Evolutionary conservation across 2,797 vertebrate genomes (phyloP).

Genomic region (Pangasius djambal): DNA sequence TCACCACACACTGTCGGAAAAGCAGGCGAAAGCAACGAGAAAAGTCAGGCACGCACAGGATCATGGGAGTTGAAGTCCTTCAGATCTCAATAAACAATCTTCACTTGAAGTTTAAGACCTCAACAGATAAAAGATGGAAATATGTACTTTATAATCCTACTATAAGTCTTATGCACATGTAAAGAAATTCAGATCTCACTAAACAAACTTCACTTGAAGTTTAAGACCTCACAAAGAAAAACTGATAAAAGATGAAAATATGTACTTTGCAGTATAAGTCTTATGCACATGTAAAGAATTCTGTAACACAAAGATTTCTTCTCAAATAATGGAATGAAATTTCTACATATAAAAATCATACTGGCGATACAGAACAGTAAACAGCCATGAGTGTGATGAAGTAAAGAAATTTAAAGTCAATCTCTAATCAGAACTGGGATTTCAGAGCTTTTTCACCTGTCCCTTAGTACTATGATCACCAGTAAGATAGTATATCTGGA

Average conservation of each 20-base stretch:
- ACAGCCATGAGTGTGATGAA: background rate
- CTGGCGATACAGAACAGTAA: background rate
- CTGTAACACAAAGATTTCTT: background rate
- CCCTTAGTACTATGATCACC: background rate
- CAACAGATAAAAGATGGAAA: too few relatives aligned
- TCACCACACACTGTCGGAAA: conserved; percentile 61
- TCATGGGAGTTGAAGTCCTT: conserved; percentile 71
- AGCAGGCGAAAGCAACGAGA: conserved; percentile 31
- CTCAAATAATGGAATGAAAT: background rate
- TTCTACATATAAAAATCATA: background rate
- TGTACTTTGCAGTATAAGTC: too few relatives aligned
- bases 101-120: background rate
- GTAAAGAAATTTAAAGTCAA: background rate
- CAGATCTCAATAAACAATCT: background rate
- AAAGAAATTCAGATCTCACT: background rate
- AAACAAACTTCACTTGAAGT: background rate
- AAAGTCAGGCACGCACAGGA: conserved; percentile 49
- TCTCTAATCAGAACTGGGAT: background rate
- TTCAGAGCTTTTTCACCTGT: background rate
- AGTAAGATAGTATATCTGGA: background rate
- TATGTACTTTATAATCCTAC: background rate
- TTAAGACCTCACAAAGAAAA: background rate
- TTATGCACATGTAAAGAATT: background rate
- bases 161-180: background rate
- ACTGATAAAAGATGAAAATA: too few relatives aligned